Base-by-base conservation (phyloP, 2,113 vertebrate genomes). In the Poeciliopsis turrubarensis region DNA sequence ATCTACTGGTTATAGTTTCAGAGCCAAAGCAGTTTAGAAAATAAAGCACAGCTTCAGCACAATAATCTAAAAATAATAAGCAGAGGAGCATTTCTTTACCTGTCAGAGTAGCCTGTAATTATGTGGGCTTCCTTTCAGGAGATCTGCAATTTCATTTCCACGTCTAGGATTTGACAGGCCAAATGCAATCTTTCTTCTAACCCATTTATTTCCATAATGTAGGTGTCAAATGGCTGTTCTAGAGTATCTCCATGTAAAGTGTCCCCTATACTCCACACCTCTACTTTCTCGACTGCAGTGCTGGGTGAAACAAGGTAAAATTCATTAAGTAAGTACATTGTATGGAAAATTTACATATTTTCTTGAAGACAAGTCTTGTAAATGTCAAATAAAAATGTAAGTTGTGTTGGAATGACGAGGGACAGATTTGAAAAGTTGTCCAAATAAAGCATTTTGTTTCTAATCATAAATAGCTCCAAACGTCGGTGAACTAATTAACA, bases 1-100 rank as follows among this genome's bases (percentile, higher is more conserved):
- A 79, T 82, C 84, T 84, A 85, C 75, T 32, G 29, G 78, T 82
- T 80, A 68, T 68, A 47, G 77, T 78, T 78, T 77, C 60, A 44
- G 72, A 62, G 64, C 69, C 80, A 70, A 77, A 77, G 79, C 68
- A 37, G 77, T 37, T 72, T 70, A 39, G 71, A 65, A 72, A 72
- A 81, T 70, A 84, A 37, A 82, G 82, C 60, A 80, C 61, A 75
- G 68, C 72, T 61, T 78, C 27, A 27, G 47, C 61, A 84, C 79
- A 78, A 72, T 72, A 61, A 13, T 73, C 71, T 68, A 83, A 86
- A 74, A 72, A 82, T 25, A 65, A 54, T 47, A 2, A n/a, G 68
- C 12, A 0, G 25, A n/a, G 64, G 26, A 44, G 26, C 17, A 74
- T 85, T 80, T 73, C 57, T 65, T 60, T 44, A 51, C 61, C 61